A percentile compares a stretch with the other conserved stretches of the same genome.
Conservation (phyloP, 2,797 vertebrate species). For the Sebastes melanostomus region DNA sequence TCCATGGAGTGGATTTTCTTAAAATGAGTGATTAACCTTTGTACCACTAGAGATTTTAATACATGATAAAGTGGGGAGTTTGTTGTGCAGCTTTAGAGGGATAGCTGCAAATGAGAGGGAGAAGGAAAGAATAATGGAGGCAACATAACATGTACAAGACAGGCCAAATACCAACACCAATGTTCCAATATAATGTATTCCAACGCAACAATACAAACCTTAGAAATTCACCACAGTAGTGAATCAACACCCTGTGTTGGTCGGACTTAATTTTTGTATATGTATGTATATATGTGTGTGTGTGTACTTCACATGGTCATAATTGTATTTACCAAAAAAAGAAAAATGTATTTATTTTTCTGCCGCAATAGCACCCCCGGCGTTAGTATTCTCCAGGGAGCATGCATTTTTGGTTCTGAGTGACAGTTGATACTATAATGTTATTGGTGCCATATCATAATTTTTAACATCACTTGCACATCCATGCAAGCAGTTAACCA, state of each 20-base stretch:
- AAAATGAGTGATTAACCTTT: slow-evolving; percentile 37
- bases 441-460: background rate
- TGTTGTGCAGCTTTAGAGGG: background rate
- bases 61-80: background rate
- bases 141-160: background rate
- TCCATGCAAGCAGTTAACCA: background rate
- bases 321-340: background rate
- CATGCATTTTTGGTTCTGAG: background rate
- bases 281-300: background rate
- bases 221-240: background rate
- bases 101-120: background rate
- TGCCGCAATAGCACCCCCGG: background rate
- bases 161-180: background rate
- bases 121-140: background rate
- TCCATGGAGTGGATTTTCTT: slow-evolving; percentile 23
- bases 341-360: background rate
- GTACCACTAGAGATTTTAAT: slow-evolving; percentile 6
- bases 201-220: background rate
- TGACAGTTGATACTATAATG: background rate
- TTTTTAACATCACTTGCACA: background rate
- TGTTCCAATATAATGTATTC: background rate
- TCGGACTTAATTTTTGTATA: background rate
- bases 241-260: background rate
- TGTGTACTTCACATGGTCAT: background rate
- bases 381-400: background rate